Conservation (phyloP, 2,888 invertebrate genomes). For the Melieria omissa region DNA sequence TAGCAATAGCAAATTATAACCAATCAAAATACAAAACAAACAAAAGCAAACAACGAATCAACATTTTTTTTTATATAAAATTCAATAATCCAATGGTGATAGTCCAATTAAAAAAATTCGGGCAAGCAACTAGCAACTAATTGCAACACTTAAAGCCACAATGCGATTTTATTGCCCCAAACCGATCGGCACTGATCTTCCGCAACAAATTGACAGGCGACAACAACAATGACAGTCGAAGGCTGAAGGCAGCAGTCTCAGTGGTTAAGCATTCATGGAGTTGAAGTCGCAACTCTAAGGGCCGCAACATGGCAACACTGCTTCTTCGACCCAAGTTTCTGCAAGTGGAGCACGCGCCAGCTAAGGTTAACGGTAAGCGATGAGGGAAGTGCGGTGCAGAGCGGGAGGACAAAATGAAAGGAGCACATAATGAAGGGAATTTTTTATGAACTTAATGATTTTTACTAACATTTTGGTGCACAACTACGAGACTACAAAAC, state of each 20-base stretch:
- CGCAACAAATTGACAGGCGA: slow-evolving; percentile 28
- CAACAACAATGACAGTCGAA: slow-evolving; percentile 26
- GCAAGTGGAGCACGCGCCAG: too few species aligned
- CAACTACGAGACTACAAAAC: neutral
- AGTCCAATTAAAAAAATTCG: too few species aligned
- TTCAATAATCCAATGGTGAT: too few species aligned
- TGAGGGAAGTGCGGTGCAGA: too few species aligned
- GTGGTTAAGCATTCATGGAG: slow-evolving; percentile 4
- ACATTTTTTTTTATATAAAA: neutral
- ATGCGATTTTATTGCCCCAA: neutral
- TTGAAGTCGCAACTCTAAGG: neutral
- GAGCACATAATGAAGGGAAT: too few species aligned
- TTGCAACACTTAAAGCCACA: neutral
- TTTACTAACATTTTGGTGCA: neutral
- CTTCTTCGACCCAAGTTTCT: too few species aligned
- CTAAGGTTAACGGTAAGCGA: too few species aligned
- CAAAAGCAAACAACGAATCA: neutral
- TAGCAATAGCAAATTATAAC: neutral
- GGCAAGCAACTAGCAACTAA: too few species aligned
- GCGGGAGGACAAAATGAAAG: too few species aligned
- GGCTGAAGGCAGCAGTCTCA: slow-evolving; percentile 8
- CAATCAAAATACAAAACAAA: neutral
- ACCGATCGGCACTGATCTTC: slow-evolving; percentile 30
- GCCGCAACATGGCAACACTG: too few species aligned
- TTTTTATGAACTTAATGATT: too few species aligned